Conservation (phyloP, 2,113 vertebrate genomes). For the Oryzias curvinotus region DNA sequence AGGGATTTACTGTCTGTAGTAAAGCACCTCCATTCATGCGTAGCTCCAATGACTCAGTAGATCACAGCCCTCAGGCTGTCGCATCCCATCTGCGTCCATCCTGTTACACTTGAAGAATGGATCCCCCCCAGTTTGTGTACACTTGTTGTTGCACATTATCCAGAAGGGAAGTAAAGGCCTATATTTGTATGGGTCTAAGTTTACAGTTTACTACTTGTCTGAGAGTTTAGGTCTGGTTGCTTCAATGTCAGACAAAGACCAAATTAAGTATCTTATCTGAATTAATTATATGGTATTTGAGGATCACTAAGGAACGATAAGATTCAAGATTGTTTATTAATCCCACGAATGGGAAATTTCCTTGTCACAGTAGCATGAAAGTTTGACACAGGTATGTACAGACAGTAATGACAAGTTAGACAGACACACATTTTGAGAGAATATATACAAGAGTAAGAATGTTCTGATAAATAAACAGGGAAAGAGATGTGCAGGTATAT, state of each 20-base stretch:
- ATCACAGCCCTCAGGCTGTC: slow-evolving; percentile 50
- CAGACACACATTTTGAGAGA: no score
- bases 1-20: slow-evolving; percentile 44
- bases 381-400: no score
- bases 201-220: slow-evolving; percentile 22
- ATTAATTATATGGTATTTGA: neutral
- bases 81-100: slow-evolving; percentile 51
- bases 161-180: slow-evolving; percentile 22
- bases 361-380: no score
- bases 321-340: no score
- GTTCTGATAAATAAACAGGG: no score
- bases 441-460: no score
- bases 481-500: no score
- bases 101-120: slow-evolving; percentile 54
- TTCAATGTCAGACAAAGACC: slow-evolving; percentile 37
- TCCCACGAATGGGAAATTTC: no score
- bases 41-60: slow-evolving; percentile 58
- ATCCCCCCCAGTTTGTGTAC: slow-evolving; percentile 16
- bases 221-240: slow-evolving; percentile 35
- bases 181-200: slow-evolving; percentile 24
- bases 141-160: slow-evolving; percentile 22
- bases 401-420: no score
- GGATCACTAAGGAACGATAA: no score
- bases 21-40: slow-evolving; percentile 59
- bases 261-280: slow-evolving; percentile 6